A percentile compares a stretch with the other conserved stretches of the same genome.
Evolutionary conservation across 2,888 invertebrate species (phyloP).

Genomic region (Meghimatium bilineatum): DNA sequence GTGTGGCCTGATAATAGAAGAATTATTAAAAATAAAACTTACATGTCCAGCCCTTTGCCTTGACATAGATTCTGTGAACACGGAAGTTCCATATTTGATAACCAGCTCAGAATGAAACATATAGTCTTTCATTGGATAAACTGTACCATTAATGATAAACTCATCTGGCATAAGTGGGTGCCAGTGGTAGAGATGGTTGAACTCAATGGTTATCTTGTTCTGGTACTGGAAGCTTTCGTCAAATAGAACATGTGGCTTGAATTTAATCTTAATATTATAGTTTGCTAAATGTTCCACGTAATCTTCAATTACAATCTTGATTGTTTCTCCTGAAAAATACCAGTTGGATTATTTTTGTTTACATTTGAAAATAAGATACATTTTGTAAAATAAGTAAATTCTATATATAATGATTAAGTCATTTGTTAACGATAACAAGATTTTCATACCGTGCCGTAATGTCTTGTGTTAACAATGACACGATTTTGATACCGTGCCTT

Average conservation of each 20-base stretch:
- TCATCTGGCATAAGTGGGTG: constrained; percentile 77
- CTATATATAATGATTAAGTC: too few relatives aligned
- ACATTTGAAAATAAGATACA: too few relatives aligned
- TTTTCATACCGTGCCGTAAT: too few relatives aligned
- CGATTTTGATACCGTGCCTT: too few relatives aligned
- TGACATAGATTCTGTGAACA: constrained; percentile 72
- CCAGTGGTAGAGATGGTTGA: constrained; percentile 78
- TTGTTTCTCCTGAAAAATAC: constrained; percentile 75
- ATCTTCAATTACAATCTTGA: constrained; percentile 77
- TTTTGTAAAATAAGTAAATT: too few relatives aligned
- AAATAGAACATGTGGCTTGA: constrained; percentile 75
- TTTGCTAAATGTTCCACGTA: constrained; percentile 78
- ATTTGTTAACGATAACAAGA: too few relatives aligned
- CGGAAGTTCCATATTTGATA: constrained; percentile 73
- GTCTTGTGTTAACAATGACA: too few relatives aligned
- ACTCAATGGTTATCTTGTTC: constrained; percentile 77
- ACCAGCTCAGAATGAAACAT: constrained; percentile 73
- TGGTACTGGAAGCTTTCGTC: constrained; percentile 75
- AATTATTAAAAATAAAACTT: constrained; percentile 53
- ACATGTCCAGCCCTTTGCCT: constrained; percentile 75
- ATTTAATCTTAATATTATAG: constrained; percentile 74
- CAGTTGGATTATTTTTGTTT: too few relatives aligned
- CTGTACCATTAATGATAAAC: constrained; percentile 70
- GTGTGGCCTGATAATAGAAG: too few relatives aligned
- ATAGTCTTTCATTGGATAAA: constrained; percentile 71